phyloP scores from a whole-genome alignment of 2,797 vertebrate species.

The Artibeus lituratus region DNA sequence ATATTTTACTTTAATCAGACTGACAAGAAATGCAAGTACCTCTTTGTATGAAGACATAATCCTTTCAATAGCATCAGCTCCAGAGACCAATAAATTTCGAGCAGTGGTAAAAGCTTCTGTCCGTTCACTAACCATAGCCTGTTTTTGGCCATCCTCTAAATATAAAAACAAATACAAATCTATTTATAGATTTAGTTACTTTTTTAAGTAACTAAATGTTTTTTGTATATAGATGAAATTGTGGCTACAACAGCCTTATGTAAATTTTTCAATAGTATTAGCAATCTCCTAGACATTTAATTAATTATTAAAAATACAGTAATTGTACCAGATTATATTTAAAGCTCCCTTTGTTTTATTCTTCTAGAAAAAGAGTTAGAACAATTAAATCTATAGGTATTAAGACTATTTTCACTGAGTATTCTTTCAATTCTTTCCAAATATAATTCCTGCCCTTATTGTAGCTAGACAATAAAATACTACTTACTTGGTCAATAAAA shows the following conservation, averaged over 20 bases:
- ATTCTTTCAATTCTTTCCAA: background rate
- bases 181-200: background rate
- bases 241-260: background rate
- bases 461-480: background rate
- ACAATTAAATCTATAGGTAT: background rate
- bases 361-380: background rate
- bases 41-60: conserved; percentile 99
- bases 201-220: conserved; percentile 24
- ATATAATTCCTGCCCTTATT: background rate
- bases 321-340: conserved; percentile 3
- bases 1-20: conserved; percentile 29
- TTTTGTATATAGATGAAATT: conserved; percentile 32
- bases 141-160: conserved; percentile 91
- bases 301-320: background rate
- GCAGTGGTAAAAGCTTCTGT: conserved; percentile 98
- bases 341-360: background rate
- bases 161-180: conserved; percentile 81
- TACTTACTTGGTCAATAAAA: background rate
- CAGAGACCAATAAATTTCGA: conserved; percentile 94
- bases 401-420: background rate
- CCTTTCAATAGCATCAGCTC: conserved; percentile 97
- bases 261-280: conserved; percentile 23
- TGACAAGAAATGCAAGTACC: conserved; percentile 81
- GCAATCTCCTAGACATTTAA: conserved; percentile 24
- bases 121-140: conserved; percentile 95